Percentiles rank a stretch among this genome's conserved stretches.
Evolutionary conservation across 1,140 invertebrate genomes (phyloP).

Genomic region (Drosophila dunni): DNA sequence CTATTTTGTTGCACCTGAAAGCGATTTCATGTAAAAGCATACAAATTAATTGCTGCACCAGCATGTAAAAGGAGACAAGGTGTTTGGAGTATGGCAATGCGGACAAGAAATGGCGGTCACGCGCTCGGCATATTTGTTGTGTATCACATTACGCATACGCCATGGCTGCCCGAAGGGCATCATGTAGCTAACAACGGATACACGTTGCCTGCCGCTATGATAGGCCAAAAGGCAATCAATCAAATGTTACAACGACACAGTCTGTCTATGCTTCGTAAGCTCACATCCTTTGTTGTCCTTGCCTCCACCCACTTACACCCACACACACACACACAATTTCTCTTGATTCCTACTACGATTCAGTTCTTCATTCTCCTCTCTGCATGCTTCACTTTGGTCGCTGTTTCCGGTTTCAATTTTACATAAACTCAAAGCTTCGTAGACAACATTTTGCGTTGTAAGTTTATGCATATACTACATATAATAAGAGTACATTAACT

Average conservation of each 20-base stretch:
- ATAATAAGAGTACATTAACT: not conserved
- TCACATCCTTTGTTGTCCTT: too few relatives aligned
- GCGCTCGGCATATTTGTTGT: conserved; percentile 66
- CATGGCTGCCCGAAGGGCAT: conserved; percentile 16
- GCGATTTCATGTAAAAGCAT: conserved; percentile 55
- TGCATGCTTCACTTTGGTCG: conserved; percentile 1
- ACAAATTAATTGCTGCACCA: conserved; percentile 60
- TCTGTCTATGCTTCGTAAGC: not conserved
- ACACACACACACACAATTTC: not conserved
- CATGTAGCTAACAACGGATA: conserved; percentile 32
- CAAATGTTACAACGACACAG: conserved; percentile 69
- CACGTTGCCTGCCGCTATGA: conserved; percentile 23
- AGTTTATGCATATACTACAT: conserved; percentile 26
- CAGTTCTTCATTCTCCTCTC: not conserved
- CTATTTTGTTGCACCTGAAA: conserved; percentile 60
- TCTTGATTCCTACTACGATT: not conserved
- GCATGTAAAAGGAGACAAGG: not conserved
- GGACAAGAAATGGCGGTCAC: conserved; percentile 48
- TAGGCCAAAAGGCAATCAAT: conserved; percentile 68
- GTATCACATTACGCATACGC: conserved; percentile 72
- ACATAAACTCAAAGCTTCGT: conserved; percentile 53
- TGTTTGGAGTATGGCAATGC: not conserved
- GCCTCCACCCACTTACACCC: not conserved
- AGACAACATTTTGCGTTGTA: conserved; percentile 63
- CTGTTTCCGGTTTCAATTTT: conserved; percentile 72